Evolutionary conservation across 2,797 vertebrate genomes (phyloP).

Genomic region (Mormyrus proboscirostris): DNA sequence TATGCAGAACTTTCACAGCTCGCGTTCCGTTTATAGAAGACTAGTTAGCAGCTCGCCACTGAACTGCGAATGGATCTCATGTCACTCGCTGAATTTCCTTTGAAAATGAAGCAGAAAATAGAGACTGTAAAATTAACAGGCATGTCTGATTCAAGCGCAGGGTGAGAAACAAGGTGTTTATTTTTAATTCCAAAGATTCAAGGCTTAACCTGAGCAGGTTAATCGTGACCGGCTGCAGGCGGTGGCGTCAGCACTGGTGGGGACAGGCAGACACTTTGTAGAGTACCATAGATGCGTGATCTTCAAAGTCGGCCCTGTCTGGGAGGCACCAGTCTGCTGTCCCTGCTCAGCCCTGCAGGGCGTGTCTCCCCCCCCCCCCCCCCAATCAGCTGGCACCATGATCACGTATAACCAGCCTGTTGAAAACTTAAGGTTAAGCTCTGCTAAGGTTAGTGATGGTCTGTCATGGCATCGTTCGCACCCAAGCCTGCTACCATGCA

Average conservation of each 20-base stretch:
- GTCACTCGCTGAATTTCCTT: background rate
- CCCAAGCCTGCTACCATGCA: background rate
- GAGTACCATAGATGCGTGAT: background rate
- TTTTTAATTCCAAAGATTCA: background rate
- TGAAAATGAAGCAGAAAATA: background rate
- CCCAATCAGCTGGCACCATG: background rate
- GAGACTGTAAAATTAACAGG: background rate
- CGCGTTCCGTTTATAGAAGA: slow-evolving; percentile 39
- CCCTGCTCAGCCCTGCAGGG: background rate
- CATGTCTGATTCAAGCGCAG: background rate
- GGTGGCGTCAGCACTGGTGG: background rate
- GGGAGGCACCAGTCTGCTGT: background rate
- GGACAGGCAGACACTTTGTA: background rate
- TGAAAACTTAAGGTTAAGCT: background rate
- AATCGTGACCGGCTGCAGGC: background rate
- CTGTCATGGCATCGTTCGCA: background rate
- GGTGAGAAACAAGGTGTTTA: background rate
- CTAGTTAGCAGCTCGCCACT: slow-evolving; percentile 28
- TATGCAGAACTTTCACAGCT: slow-evolving; percentile 30
- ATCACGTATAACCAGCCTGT: background rate
- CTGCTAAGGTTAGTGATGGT: background rate
- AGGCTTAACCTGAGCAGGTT: background rate
- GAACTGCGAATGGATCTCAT: slow-evolving; percentile 11
- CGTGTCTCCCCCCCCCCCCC: background rate
- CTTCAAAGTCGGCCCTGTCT: background rate